Conservation (phyloP, 2,888 invertebrate species). For the Doris montereyensis region DNA sequence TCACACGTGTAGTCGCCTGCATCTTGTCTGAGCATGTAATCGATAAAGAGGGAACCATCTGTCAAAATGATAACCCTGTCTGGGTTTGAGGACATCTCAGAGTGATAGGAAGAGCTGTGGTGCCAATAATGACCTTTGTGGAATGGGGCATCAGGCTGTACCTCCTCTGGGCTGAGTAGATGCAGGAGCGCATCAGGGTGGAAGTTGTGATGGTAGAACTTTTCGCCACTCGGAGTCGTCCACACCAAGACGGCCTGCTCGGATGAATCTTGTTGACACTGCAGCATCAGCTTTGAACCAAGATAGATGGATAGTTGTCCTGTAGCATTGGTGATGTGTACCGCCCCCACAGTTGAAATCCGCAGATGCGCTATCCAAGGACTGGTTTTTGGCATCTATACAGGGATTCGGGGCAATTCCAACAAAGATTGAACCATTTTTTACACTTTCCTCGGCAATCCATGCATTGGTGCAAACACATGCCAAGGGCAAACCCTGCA, state of each 20-base stretch:
- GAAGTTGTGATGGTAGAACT: constrained; percentile 55
- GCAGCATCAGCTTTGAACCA: constrained; percentile 79
- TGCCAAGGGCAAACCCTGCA: constrained; percentile 60
- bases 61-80: constrained; percentile 80
- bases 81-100: constrained; percentile 46
- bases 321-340: constrained; percentile 33
- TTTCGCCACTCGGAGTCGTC: constrained; percentile 75
- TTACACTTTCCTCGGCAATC: constrained; percentile 48
- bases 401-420: background rate
- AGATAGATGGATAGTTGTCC: constrained; percentile 60
- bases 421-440: constrained; percentile 5
- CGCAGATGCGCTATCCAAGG: too few species aligned
- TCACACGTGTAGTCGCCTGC: constrained; percentile 88
- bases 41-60: constrained; percentile 86
- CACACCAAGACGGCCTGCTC: constrained; percentile 87
- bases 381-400: too few species aligned
- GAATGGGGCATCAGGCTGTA: constrained; percentile 44
- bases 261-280: constrained; percentile 83
- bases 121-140: constrained; percentile 61
- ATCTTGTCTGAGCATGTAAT: constrained; percentile 79
- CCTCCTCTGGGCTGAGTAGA: constrained; percentile 46
- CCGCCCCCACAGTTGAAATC: too few species aligned
- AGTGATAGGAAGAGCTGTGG: constrained; percentile 50
- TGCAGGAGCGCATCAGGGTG: constrained; percentile 51
- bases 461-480: constrained; percentile 65